Percentiles rank a stretch among this genome's conserved stretches.
phyloP scores from a whole-genome alignment of 30 jellyfish, hydroid and myxozoan species.

The Clytia hemisphaerica region DNA sequence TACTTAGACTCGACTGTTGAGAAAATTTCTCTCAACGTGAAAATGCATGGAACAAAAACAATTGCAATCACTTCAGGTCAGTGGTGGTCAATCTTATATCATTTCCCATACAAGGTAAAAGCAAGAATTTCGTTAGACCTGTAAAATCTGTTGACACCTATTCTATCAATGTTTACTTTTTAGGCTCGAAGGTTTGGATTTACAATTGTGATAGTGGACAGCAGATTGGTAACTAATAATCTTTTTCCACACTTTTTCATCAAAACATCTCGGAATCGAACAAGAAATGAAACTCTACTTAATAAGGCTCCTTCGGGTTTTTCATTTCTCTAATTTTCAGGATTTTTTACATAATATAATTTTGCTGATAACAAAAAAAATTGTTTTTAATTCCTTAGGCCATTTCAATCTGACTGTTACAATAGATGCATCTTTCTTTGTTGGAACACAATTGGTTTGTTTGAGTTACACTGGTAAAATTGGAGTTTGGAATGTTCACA shows the following conservation, averaged over 20 bases:
- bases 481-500: constrained; percentile 95
- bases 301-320: not conserved
- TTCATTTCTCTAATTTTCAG: not conserved
- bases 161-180: not conserved
- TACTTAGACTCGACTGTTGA: constrained; percentile 67
- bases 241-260: not conserved
- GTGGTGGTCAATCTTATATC: too few species aligned
- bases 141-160: not conserved
- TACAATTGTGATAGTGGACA: constrained; percentile 68
- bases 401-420: constrained; percentile 80
- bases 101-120: too few species aligned
- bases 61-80: constrained; percentile 89
- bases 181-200: constrained; percentile 49
- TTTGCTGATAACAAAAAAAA: not conserved
- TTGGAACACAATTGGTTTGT: constrained; percentile 91
- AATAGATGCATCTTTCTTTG: constrained; percentile 62
- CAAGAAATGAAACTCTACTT: not conserved
- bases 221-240: constrained; percentile 46
- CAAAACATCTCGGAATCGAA: not conserved
- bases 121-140: too few species aligned
- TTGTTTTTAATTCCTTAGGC: constrained; percentile 22
- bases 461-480: constrained; percentile 81
- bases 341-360: not conserved
- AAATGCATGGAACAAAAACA: constrained; percentile 93
- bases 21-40: constrained; percentile 81